Base-by-base conservation (phyloP, 2,888 invertebrate species). In the Ryuthela nishihirai region DNA sequence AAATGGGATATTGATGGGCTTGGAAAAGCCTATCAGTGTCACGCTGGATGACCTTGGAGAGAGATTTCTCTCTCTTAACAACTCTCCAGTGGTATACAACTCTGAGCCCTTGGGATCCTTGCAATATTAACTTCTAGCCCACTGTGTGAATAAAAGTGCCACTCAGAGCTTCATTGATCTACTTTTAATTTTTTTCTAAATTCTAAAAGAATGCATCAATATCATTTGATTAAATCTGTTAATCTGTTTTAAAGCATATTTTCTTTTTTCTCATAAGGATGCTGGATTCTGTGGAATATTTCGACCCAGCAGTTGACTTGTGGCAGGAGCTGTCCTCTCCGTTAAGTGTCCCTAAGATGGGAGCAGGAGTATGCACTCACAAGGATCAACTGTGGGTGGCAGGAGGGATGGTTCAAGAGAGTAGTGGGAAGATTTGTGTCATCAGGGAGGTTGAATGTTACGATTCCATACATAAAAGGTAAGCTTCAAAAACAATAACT, bases 361-460 rank as follows among this genome's bases (percentile, higher is more conserved):
- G 84, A 2, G 76, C 81, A 26, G 83, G 82, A 0, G 78, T 80
- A 53, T 75, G 79, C 42, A 81, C 82, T 69, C 82, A 81, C 71
- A 76, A 80, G 24, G 81, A 82, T 66, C 79, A 81, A 67, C 84
- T 86, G 72, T 85, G 85, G 85, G 82, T 84, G 40, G 84, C 83
- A 10, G 85, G 86, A 35, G 86, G 86, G 34, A 81, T 85, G 81
- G 24, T 40, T 81, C 81, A 7, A 46, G 62, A 24, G 60, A 61
- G 4, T 2, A 12, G 15, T 12, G 53, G 38, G 79, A 79, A 18
- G 79, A 80, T 69, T 78, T 78, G 24, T 10, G 29, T 59, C 3
- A 20, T 39, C 3, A 43, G 23, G 9, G 43, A 40, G 3, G 53
- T 59, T 15, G 52, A 44, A 24, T 52, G 47, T 17, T 64, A 45